A percentile compares a stretch with the other conserved stretches of the same genome.
phyloP scores from a whole-genome alignment of 1,140 invertebrate genomes.

The Sycophaga agraensis region DNA sequence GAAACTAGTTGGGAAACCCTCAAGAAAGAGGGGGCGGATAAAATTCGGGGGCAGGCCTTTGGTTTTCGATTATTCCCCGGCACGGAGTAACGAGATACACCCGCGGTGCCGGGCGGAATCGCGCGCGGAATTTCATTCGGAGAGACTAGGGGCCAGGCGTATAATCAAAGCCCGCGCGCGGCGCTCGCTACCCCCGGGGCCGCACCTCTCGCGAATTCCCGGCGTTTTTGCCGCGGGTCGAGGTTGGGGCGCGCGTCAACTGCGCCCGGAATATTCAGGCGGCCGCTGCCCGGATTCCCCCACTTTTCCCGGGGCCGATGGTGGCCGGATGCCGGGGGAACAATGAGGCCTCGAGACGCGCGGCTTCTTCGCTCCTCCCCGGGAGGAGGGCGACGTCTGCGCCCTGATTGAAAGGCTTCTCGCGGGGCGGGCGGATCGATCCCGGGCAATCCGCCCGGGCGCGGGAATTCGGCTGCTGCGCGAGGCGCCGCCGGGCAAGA shows the following conservation, averaged over 20 bases:
- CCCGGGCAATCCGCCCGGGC: constrained; percentile 1
- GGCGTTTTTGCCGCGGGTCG: not conserved
- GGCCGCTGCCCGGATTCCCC: not conserved
- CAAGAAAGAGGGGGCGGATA: too few relatives aligned
- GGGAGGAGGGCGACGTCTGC: not conserved
- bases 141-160: not conserved
- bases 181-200: too few relatives aligned
- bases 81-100: too few relatives aligned
- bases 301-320: not conserved
- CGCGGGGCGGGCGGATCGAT: constrained; percentile 3
- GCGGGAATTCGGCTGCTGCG: constrained; percentile 6
- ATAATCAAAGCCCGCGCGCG: not conserved
- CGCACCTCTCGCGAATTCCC: constrained; percentile 8
- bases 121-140: not conserved
- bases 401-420: constrained; percentile 1
- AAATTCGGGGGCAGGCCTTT: too few relatives aligned
- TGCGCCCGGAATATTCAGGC: too few relatives aligned
- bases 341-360: constrained; percentile 2
- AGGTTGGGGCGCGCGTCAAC: not conserved
- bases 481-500: not conserved
- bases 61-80: not conserved
- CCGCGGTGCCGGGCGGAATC: not conserved
- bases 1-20: too few relatives aligned
- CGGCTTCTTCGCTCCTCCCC: not conserved
- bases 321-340: not conserved